Conservation (phyloP, 2,113 vertebrate species). For the Phaethon lepturus region DNA sequence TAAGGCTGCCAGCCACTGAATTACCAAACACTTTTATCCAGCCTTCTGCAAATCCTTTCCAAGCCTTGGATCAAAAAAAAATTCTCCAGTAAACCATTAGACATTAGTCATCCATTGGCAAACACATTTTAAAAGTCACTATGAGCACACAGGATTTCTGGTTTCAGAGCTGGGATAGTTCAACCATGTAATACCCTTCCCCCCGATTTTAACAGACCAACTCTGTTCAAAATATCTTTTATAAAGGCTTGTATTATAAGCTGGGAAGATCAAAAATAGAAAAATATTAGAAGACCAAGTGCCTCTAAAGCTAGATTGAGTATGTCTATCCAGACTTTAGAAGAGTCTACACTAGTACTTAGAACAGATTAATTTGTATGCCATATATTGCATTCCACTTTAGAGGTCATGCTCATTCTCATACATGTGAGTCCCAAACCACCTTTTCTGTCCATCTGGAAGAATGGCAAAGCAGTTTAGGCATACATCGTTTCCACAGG, state of each 20-base stretch:
- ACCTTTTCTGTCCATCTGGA: background rate
- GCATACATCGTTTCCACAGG: background rate
- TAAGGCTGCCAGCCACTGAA: background rate
- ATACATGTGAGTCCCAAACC: background rate
- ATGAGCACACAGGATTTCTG: background rate
- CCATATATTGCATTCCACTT: background rate
- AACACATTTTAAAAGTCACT: background rate
- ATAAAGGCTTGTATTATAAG: background rate
- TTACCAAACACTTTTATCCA: accelerated
- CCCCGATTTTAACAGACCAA: background rate
- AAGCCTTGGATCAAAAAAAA: background rate
- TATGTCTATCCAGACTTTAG: background rate
- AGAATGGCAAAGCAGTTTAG: background rate
- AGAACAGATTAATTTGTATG: background rate
- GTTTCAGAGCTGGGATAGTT: background rate
- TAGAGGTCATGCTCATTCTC: background rate
- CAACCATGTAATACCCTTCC: background rate
- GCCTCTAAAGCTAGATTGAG: background rate
- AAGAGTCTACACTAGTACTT: background rate
- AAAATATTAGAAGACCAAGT: background rate
- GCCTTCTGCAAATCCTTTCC: background rate
- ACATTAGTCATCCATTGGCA: background rate
- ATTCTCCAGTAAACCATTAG: background rate
- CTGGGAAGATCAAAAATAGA: background rate
- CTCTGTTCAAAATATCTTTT: background rate